Base-by-base conservation (phyloP, 2,797 vertebrate genomes). In the Falco naumanni region DNA sequence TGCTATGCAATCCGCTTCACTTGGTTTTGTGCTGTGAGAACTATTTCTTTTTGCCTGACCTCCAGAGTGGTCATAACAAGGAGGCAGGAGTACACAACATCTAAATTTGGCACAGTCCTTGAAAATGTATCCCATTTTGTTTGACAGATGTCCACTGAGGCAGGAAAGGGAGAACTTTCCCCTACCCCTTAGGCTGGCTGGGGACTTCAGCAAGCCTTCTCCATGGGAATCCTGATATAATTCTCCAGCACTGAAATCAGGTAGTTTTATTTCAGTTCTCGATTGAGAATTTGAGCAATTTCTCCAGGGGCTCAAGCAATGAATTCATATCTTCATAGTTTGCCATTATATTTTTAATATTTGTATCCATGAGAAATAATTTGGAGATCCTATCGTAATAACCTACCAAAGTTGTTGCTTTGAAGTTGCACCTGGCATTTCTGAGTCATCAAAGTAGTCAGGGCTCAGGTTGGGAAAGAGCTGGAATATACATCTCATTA, bases 381-480 rank as follows among this genome's bases (percentile, higher is more conserved):
- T 13, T 86, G 82, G 69, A 86, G 76, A 78, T 86, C 26, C 54
- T 47, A 41, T 79, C 59, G 2, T 78, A 59, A 65, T 59, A 65
- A 54, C 50, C 25, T 31, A 14, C 41, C 5, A 2, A 39, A 22
- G n/a, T 22, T 43, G 29, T 17, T 71, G 61, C 89, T 96, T 95
- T 95, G 87, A 94, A 89, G 82, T 48, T 84, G 65, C 79, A 86
- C 54, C 84, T 96, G 91, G 93, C 5, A 11, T 65, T 91, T 85
- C 34, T 90, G 83, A 91, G 37, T 80, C 82, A 85, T 72, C 71
- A 33, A 33, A 79, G 59, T 3, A 53, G 56, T 89, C 29, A 78
- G 57, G 43, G 47, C 54, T 86, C 47, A 70, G 19, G 37, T 4
- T 84, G 79, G 84, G 89, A 57, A 78, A 34, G 72, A 43, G 51